Percentiles rank a stretch among this genome's conserved stretches.
These are phyloP conservation scores for Heterotis niloticus DNA, from an alignment of 2,113 vertebrate genomes.

Conservation along the genomic window DNA sequence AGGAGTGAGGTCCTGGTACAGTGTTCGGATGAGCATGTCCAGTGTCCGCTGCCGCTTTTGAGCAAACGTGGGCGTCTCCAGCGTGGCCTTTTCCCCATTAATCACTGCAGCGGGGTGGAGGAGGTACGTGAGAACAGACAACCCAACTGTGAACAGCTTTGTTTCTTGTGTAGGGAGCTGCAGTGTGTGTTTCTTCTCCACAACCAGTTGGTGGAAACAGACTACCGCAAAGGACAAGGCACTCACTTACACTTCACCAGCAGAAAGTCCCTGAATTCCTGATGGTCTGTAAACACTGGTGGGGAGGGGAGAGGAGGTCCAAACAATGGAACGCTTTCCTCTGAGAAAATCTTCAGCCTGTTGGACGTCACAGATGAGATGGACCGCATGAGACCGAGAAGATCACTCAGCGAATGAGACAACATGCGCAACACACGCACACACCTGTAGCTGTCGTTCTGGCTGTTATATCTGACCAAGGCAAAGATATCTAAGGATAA, in stretches of 20 bases:
- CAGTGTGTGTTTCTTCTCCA: background rate
- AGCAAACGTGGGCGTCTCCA: constrained; percentile 96
- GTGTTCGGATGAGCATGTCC: constrained; percentile 95
- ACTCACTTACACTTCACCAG: constrained; percentile 93
- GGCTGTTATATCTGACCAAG: constrained; percentile 92
- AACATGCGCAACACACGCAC: constrained; percentile 31
- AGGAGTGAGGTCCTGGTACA: constrained; percentile 92
- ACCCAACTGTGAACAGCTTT: too few species aligned
- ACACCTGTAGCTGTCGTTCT: constrained; percentile 94
- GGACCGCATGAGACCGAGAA: background rate
- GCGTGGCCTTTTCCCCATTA: constrained; percentile 97
- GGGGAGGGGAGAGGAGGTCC: constrained; percentile 92
- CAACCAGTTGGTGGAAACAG: background rate
- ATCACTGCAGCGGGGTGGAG: constrained; percentile 71
- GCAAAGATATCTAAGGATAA: constrained; percentile 91
- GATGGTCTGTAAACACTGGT: constrained; percentile 94
- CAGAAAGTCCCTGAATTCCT: constrained; percentile 99
- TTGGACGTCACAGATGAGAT: constrained; percentile 22
- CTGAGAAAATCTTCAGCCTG: constrained; percentile 98
- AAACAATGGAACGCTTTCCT: constrained; percentile 96
- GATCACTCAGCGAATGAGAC: background rate
- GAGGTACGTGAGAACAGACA: background rate
- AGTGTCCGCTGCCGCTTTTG: constrained; percentile 97
- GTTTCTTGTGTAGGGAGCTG: too few species aligned
- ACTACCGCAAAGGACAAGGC: background rate